Evolutionary conservation across 2,797 vertebrate species (phyloP).

Genomic region (Chaenodraco wilsoni): DNA sequence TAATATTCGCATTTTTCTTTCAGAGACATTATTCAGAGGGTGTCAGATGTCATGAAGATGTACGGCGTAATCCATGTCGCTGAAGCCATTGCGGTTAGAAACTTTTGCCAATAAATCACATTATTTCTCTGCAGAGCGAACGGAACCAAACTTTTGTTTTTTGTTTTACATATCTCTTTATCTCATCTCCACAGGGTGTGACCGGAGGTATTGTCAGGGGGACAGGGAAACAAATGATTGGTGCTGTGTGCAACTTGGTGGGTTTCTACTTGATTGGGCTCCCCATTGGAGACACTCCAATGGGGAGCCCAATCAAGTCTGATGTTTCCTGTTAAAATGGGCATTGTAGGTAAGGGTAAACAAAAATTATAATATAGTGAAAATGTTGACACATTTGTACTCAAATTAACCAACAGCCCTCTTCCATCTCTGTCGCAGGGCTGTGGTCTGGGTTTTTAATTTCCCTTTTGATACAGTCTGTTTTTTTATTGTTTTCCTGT

Average conservation of each 20-base stretch:
- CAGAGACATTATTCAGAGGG: conserved; percentile 86
- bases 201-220: conserved; percentile 87
- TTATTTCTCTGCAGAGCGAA: conserved; percentile 4
- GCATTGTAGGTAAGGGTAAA: conserved; percentile 85
- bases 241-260: conserved; percentile 84
- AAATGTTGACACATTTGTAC: background rate
- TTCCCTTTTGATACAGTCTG: conserved; percentile 78
- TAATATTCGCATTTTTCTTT: conserved; percentile 13
- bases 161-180: background rate
- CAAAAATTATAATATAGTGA: background rate
- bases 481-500: conserved; percentile 82
- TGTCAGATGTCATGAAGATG: conserved; percentile 82
- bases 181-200: conserved; percentile 78
- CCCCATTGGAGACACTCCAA: conserved; percentile 78
- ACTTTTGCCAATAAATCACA: background rate
- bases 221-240: conserved; percentile 87
- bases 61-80: conserved; percentile 85
- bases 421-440: conserved; percentile 69
- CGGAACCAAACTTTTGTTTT: background rate
- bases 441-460: conserved; percentile 88
- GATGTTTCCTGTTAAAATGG: conserved; percentile 88
- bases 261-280: conserved; percentile 88
- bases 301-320: conserved; percentile 39
- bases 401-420: background rate
- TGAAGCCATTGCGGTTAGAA: conserved; percentile 84